phyloP scores from a whole-genome alignment of 2,113 vertebrate genomes.

The Pelvicachromis taeniatus region DNA sequence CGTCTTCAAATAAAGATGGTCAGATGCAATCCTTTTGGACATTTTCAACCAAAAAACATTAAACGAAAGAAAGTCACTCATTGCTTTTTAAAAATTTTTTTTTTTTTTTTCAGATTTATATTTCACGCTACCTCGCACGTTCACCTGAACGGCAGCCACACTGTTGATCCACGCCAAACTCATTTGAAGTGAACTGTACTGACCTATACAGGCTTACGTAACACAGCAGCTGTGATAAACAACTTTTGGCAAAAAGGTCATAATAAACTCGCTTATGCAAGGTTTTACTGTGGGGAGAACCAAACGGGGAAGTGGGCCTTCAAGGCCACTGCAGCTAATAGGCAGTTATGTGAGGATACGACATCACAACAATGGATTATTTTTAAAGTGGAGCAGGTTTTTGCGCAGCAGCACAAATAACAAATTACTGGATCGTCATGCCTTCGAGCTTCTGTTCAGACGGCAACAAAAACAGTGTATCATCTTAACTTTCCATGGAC shows the following conservation, averaged over 20 bases:
- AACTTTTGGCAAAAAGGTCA: not conserved
- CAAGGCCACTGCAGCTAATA: not conserved
- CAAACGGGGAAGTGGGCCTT: not conserved
- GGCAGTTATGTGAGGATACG: not conserved
- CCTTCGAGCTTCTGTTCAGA: not conserved
- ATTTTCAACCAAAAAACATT: not conserved
- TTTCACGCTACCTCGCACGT: not conserved
- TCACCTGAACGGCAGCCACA: not conserved
- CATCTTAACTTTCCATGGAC: not conserved
- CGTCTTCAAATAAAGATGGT: not conserved
- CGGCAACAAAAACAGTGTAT: not conserved
- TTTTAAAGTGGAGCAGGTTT: not conserved
- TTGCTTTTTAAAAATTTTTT: not conserved
- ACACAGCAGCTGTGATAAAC: conserved; percentile 6
- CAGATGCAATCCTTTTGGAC: not conserved
- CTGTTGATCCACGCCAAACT: not conserved
- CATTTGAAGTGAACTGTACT: not conserved
- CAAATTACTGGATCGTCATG: not conserved
- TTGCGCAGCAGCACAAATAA: not conserved
- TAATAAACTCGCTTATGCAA: not conserved
- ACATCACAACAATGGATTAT: not conserved
- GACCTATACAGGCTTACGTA: not conserved
- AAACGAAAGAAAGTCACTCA: not conserved
- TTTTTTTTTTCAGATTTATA: not conserved
- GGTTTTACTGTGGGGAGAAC: not conserved